phyloP scores from a whole-genome alignment of 2,113 vertebrate species.

The Sarotherodon lohbergeri region DNA sequence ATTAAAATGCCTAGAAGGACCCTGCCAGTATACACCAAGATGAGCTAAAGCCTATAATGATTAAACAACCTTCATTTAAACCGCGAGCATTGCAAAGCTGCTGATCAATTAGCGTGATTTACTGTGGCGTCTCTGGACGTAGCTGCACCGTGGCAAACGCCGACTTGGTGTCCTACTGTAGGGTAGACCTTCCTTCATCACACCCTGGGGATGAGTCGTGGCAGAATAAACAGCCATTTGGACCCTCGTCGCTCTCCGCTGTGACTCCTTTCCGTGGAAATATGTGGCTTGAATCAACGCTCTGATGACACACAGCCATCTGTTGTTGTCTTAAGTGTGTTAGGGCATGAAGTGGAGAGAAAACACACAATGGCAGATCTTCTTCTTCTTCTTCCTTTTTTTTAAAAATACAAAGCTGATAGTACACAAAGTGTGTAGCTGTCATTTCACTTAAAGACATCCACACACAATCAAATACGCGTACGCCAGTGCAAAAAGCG shows the following conservation, averaged over 20 bases:
- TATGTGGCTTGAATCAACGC: slow-evolving; percentile 70
- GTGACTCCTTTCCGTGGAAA: slow-evolving; percentile 67
- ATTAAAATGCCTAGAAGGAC: not conserved
- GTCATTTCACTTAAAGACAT: slow-evolving; percentile 4
- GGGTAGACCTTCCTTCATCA: slow-evolving; percentile 65
- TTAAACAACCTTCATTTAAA: slow-evolving; percentile 71
- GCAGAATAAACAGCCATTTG: slow-evolving; percentile 73
- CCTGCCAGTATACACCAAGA: slow-evolving; percentile 8
- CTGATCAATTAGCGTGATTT: slow-evolving; percentile 71
- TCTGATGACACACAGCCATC: slow-evolving; percentile 73
- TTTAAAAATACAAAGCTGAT: slow-evolving; percentile 13
- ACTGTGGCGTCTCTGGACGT: slow-evolving; percentile 44
- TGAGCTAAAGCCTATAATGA: slow-evolving; percentile 55
- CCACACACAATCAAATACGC: not conserved
- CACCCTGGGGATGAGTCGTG: slow-evolving; percentile 67
- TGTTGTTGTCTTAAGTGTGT: slow-evolving; percentile 73
- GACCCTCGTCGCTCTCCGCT: slow-evolving; percentile 61
- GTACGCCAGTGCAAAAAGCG: slow-evolving; percentile 2
- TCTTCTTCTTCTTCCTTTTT: not conserved
- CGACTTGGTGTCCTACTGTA: slow-evolving; percentile 60
- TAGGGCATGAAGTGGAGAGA: slow-evolving; percentile 64
- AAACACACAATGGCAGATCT: slow-evolving; percentile 38
- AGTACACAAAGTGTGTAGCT: not conserved
- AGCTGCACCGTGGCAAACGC: slow-evolving; percentile 31
- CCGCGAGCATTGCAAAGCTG: slow-evolving; percentile 45